Conservation (phyloP, 2,113 vertebrate species). For the Zonotrichia leucophrys region DNA sequence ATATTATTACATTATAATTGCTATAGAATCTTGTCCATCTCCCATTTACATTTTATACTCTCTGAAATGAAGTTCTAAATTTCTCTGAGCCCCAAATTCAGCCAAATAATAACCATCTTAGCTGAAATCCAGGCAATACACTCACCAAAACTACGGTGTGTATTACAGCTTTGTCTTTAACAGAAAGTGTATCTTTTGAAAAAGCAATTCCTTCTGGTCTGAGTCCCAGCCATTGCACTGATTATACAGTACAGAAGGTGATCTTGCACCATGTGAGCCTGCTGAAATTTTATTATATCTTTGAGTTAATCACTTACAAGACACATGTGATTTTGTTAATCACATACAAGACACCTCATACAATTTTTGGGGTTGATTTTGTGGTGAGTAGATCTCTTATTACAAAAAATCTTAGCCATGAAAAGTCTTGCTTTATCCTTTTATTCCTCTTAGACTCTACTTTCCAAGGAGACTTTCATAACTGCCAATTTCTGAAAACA, state of each 20-base stretch:
- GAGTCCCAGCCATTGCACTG: not conserved
- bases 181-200: not conserved
- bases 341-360: not conserved
- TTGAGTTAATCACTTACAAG: not conserved
- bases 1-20: not conserved
- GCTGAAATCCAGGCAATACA: not conserved
- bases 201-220: not conserved
- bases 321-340: not conserved
- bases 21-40: not conserved
- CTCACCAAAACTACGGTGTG: not conserved
- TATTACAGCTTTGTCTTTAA: not conserved
- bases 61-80: not conserved
- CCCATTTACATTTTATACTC: not conserved
- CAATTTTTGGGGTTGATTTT: not conserved
- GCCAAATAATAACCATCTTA: not conserved
- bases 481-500: not conserved
- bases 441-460: not conserved
- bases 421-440: not conserved
- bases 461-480: not conserved
- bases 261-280: not conserved
- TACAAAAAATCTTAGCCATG: not conserved
- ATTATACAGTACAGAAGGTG: not conserved
- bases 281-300: not conserved
- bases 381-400: not conserved
- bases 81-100: not conserved